Base-by-base conservation (phyloP, 2,888 invertebrate genomes). In the Agrotis puta region DNA sequence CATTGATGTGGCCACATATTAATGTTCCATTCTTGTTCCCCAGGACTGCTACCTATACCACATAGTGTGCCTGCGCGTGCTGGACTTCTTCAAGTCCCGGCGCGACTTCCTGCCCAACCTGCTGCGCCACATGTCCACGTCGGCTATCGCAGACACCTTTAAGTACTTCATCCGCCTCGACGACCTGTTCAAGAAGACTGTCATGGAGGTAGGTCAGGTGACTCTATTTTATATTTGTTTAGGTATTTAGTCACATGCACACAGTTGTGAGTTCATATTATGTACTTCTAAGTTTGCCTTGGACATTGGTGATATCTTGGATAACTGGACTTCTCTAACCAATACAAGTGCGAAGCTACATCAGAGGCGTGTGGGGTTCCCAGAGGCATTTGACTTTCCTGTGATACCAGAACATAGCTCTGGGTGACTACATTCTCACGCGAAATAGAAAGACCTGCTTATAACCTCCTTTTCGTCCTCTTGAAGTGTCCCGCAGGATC, bases 31-130 rank as follows among this genome's bases (percentile, higher is more conserved):
- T 13, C 27, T 13, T 56, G 13, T 5, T 56, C 45, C n/a, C 14
- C 94, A 98, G 98, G 98, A 98, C 97, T 98, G 98, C 98, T 98
- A 98, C 96, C 97, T 98, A 93, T 98, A 98, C 97, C 98, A 98
- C 97, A 98, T 98, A 93, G 98, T 98, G 94, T 98, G 98, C 96
- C 97, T 98, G 91, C 98, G 99, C 96, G 98, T 99, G 91, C 97
- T 99, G 96, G 98, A 99, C 94, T 99, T 98, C 97, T 97, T 99
- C 92, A 98, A 98, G 95, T 97, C 97, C 77, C 97, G 98, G 92
- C 97, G 98, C 86, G 98, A 98, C 94, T 99, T 99, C 96, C 97
- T 99, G 92, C 97, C 98, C 84, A 97, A 98, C 92, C 97, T 99
- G 91, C 96, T 99, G 91, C 97, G 98, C 88, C 99, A 99, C 96